phyloP scores from a whole-genome alignment of 2,888 invertebrate genomes.

The Latrodectus hesperus region DNA sequence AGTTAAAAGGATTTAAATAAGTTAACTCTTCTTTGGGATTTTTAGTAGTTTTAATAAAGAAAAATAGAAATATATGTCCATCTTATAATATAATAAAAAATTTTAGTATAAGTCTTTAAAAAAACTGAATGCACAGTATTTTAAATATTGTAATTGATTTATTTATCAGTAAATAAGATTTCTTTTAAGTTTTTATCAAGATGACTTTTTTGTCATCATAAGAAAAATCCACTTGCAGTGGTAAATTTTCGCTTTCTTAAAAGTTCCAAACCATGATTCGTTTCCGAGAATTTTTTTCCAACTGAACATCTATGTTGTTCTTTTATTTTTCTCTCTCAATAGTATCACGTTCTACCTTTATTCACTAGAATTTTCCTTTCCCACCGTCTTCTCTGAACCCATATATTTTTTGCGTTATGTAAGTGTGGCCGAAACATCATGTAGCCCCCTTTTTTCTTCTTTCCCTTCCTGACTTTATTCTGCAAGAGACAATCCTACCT shows the following conservation, averaged over 20 bases:
- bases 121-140: too few relatives aligned
- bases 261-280: background rate
- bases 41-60: too few relatives aligned
- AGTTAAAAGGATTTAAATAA: too few relatives aligned
- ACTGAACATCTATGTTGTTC: conserved; percentile 16
- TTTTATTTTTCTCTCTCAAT: conserved; percentile 32
- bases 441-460: conserved; percentile 21
- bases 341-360: conserved; percentile 53
- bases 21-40: too few relatives aligned
- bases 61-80: too few relatives aligned
- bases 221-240: conserved; percentile 23
- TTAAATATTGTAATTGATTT: too few relatives aligned
- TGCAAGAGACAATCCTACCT: conserved; percentile 44
- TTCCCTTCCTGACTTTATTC: conserved; percentile 19
- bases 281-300: background rate
- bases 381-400: conserved; percentile 21
- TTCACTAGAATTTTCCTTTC: conserved; percentile 7
- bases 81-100: too few relatives aligned
- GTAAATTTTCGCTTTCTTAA: conserved; percentile 22
- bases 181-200: too few relatives aligned
- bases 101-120: too few relatives aligned
- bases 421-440: conserved; percentile 42
- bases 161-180: too few relatives aligned
- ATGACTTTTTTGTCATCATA: too few relatives aligned
- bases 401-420: conserved; percentile 56